Base-by-base conservation (phyloP, 2,113 vertebrate genomes). In the Menidia beryllina region DNA sequence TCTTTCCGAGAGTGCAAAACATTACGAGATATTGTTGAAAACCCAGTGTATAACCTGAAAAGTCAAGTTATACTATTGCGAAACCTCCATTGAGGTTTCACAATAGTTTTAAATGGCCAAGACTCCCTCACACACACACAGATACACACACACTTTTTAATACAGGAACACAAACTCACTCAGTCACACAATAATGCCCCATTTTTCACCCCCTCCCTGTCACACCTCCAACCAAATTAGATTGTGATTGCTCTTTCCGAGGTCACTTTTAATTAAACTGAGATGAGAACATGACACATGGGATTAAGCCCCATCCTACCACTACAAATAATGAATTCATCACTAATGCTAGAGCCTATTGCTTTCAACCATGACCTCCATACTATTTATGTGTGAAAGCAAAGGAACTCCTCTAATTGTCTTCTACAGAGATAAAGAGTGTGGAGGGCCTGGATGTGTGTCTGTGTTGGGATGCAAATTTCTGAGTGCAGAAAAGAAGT, bases 191-290 rank as follows among this genome's bases (percentile, higher is more conserved):
- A 71, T 69, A 82, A 74, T 79, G 69, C 59, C 68, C 63, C 71
- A 76, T 77, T 59, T 72, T 79, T 79, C 77, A 75, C 43, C 75
- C 80, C 60, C 53, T 75, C 62, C 70, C 60, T 59, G 77, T 84
- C 80, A 86, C 63, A 81, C 75, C 74, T 80, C 62, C 75, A 83
- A 65, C 72, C 74, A 89, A 91, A 92, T 90, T 90, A 92, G 84
- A 91, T 90, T 88, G 84, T 90, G 87, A 92, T 89, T 87, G 89
- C 89, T 91, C 88, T 84, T 89, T 92, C 88, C 49, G 86, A 88
- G 87, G 88, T 92, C 89, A 92, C 83, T 87, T 93, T 92, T 93
- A 92, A 93, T 93, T 93, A 93, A 92, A 92, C 74, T 65, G 78
- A 87, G 89, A 90, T 86, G 84, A 90, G 87, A 88, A 91, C 84